phyloP scores from a whole-genome alignment of 2,888 invertebrate genomes.

The Raillietiella orientalis region DNA sequence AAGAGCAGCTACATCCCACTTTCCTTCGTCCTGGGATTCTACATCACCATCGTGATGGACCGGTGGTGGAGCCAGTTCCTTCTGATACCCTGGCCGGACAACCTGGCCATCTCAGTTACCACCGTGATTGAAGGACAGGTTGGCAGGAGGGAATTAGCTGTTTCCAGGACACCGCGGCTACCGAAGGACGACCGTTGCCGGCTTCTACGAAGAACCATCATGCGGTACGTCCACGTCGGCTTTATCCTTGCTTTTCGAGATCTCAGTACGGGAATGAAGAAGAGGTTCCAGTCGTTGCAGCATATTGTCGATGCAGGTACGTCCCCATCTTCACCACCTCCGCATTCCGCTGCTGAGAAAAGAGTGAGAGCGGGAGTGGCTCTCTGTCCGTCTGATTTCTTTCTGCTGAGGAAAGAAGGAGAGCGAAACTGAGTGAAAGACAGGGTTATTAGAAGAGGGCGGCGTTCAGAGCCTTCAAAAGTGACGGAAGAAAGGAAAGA shows the following conservation, averaged over 20 bases:
- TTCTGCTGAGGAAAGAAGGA: no score
- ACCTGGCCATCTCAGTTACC: slow-evolving; percentile 52
- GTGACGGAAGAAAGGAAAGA: no score
- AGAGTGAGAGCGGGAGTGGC: no score
- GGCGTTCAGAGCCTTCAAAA: no score
- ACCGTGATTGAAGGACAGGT: slow-evolving; percentile 54
- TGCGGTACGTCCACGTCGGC: slow-evolving; percentile 53
- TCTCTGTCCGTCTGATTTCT: no score
- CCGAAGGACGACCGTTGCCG: slow-evolving; percentile 52
- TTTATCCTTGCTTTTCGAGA: slow-evolving; percentile 52
- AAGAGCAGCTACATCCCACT: slow-evolving; percentile 63
- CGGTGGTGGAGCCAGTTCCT: slow-evolving; percentile 73
- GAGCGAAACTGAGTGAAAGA: no score
- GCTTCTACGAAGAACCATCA: slow-evolving; percentile 44
- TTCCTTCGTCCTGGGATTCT: slow-evolving; percentile 76
- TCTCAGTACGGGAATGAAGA: slow-evolving; percentile 56
- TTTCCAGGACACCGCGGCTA: no score
- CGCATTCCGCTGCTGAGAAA: no score
- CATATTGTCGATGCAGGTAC: slow-evolving; percentile 57
- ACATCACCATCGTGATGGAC: slow-evolving; percentile 67
- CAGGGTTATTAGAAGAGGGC: no score
- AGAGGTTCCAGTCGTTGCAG: slow-evolving; percentile 47
- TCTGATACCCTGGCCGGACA: slow-evolving; percentile 61
- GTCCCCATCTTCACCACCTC: no score
- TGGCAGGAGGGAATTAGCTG: slow-evolving; percentile 7